Evolutionary conservation across 2,888 invertebrate genomes (phyloP).

Genomic region (Tachina fera): DNA sequence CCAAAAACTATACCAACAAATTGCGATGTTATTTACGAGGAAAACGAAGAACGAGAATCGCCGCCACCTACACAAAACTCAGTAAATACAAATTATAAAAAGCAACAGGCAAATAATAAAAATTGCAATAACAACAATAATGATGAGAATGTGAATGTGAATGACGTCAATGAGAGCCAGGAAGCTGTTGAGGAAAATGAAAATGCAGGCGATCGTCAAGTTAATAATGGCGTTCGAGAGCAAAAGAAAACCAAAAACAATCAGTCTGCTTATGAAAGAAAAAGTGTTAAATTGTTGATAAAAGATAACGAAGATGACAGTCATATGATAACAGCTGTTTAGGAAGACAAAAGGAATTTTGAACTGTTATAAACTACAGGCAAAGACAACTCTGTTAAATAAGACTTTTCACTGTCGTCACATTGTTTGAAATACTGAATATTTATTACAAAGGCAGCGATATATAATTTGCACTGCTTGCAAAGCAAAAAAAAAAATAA

Average conservation of each 20-base stretch:
- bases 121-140: constrained; percentile 58
- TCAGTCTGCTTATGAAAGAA: constrained; percentile 63
- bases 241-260: constrained; percentile 67
- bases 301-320: constrained; percentile 77
- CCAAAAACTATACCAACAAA: constrained; percentile 81
- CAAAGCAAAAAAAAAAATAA: background rate
- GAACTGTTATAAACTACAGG: constrained; percentile 1
- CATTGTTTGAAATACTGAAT: background rate
- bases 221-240: constrained; percentile 68
- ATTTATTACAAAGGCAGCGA: constrained; percentile 8
- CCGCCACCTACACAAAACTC: constrained; percentile 74
- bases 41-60: constrained; percentile 81
- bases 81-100: constrained; percentile 31
- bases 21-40: constrained; percentile 83
- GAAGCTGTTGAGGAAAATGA: constrained; percentile 72
- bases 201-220: constrained; percentile 17
- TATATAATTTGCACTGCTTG: constrained; percentile 39
- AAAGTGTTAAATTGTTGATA: constrained; percentile 73
- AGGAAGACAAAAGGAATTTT: constrained; percentile 23
- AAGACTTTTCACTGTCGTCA: constrained; percentile 41
- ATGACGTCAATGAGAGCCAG: constrained; percentile 66
- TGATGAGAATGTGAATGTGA: constrained; percentile 25
- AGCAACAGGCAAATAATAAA: constrained; percentile 24
- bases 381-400: constrained; percentile 25
- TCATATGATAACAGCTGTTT: constrained; percentile 79